Evolutionary conservation across 1,140 invertebrate genomes (phyloP).

Genomic region (Stratiolaelaps scimitus): DNA sequence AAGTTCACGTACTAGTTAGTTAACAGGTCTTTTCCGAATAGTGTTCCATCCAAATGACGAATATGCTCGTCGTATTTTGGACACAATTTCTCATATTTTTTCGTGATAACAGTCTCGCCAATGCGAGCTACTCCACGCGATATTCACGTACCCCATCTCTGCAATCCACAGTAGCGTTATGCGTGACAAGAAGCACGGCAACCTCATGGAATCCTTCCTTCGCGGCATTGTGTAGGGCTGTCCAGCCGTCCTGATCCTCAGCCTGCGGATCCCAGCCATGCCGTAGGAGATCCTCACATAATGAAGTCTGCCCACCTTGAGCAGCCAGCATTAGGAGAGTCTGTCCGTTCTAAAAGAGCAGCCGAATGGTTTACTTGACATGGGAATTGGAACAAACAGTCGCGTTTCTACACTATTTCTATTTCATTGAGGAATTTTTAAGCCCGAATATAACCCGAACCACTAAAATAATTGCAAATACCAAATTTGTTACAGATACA

Average conservation of each 20-base stretch:
- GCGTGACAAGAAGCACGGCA: constrained; percentile 66
- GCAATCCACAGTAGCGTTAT: constrained; percentile 70
- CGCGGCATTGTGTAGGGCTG: constrained; percentile 70
- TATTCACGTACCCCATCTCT: constrained; percentile 64
- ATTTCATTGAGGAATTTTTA: no score
- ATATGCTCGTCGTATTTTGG: neutral
- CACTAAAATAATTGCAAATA: no score
- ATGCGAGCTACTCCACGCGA: constrained; percentile 9
- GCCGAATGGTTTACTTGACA: neutral
- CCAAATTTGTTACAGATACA: no score
- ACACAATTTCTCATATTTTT: neutral
- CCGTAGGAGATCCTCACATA: constrained; percentile 66
- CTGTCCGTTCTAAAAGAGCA: constrained; percentile 59
- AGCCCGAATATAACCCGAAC: no score
- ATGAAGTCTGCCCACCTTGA: constrained; percentile 59
- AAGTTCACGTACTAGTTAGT: no score
- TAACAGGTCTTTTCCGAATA: no score
- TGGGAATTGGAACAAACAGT: no score
- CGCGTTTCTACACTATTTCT: no score
- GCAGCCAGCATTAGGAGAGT: constrained; percentile 80
- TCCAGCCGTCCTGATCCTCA: constrained; percentile 89
- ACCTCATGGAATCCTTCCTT: constrained; percentile 75
- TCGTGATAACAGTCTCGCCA: neutral
- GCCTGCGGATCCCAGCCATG: constrained; percentile 75
- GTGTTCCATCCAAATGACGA: no score